Evolutionary conservation across 2,113 vertebrate genomes (phyloP).

Genomic region (Trogon melanurus): DNA sequence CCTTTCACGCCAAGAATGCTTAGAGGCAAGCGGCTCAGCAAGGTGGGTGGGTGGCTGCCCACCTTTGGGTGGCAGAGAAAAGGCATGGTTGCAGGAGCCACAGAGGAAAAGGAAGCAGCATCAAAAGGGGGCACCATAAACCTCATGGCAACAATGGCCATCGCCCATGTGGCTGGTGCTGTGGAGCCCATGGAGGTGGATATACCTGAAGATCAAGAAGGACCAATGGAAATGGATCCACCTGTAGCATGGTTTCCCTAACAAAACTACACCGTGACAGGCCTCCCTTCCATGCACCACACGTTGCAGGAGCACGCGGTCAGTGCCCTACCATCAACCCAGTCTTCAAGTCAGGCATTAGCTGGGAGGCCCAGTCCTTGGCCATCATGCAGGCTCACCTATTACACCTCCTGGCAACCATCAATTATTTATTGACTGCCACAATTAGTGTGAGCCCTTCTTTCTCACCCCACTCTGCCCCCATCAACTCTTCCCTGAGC

Average conservation of each 20-base stretch:
- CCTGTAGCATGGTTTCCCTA: neutral
- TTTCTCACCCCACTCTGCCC: neutral
- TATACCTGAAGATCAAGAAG: neutral
- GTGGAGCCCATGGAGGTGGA: neutral
- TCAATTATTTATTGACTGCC: neutral
- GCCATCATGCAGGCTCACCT: neutral
- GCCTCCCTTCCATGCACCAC: neutral
- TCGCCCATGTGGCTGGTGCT: neutral
- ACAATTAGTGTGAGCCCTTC: neutral
- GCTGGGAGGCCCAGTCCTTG: neutral
- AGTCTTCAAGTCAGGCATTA: rapidly evolving
- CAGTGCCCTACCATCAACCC: neutral
- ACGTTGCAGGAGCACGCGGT: rapidly evolving
- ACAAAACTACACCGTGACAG: neutral
- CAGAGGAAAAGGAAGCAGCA: neutral
- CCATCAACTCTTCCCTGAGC: neutral
- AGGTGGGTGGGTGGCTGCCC: neutral
- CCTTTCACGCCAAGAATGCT: neutral
- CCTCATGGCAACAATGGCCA: rapidly evolving
- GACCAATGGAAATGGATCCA: neutral
- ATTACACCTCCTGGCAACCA: neutral
- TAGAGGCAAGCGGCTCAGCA: neutral
- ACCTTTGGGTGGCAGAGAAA: neutral
- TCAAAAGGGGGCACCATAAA: neutral
- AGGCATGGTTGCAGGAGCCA: neutral